Evolutionary conservation across 2,888 invertebrate species (phyloP), one percentile per base, ranked within the genome.

Genomic region (Ptychoptera albimana): DNA sequence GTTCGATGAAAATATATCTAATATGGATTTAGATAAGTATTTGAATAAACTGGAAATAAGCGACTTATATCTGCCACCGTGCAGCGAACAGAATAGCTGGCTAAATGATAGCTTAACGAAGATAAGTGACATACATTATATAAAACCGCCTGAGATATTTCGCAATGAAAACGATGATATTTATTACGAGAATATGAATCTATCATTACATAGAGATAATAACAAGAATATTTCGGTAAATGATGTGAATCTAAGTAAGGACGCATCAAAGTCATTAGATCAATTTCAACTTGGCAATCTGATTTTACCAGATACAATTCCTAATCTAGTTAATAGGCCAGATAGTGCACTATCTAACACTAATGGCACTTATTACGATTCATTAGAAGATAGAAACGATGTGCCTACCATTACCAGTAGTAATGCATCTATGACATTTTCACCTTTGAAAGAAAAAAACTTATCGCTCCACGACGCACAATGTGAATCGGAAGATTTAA

Each of bases 11-110:
- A 60, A 63, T 6, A 55, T 66, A 3, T 64, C 69, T 16, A 74
- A 72, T 49, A 68, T 75, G n/a, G 77, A 80, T 55, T 64, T 82
- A 42, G 80, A 82, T 58, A 72, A 71, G 49, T 82, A 79, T 59
- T 66, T 82, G 39, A 74, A 76, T 53, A 75, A 79, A 50, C 63
- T 82, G 48, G 75, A 75, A 55, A 68, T 73, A 2, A 68, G 67
- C 44, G 71, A 70, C 48, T 59, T 68, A n/a, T 52, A 59, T 44
- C 35, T 66, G 50, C n/a, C n/a, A 7, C 14, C 30, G 16, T 35
- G 34, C 10, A 15, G n/a, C 12, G 59, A 60, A 46, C 60, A 57
- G 40, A 60, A 59, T 37, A 52, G 51, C 2, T 47, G 57, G 30
- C 38, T 57, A 2, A 58, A 52, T 29, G 62, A 60, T 46, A 50